Evolutionary conservation across 2,113 vertebrate species (phyloP), one percentile per base, ranked within the genome.

Genomic region (Grus americana): DNA sequence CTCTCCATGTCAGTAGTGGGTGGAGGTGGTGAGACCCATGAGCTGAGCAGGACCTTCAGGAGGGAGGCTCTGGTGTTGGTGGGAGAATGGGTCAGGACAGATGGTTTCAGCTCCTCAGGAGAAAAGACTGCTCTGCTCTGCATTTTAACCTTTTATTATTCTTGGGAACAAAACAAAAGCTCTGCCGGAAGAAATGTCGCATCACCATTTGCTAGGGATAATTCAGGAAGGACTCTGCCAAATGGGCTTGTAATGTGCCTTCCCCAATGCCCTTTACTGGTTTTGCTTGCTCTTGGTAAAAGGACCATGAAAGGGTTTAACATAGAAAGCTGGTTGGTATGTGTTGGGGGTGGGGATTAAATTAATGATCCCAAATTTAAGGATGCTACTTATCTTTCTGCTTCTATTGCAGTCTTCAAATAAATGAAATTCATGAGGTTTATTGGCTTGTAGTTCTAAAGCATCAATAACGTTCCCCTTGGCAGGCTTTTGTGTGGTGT

Each of bases 391-490:
- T 96, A 93, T 79, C 82, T 97, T 80, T 92, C 75, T 86, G 55
- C 80, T 89, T 83, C 79, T 94, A 61, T 90, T 94, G 80, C 67
- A 78, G 72, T 85, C 89, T 96, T 79, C 73, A 93, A 85, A 90
- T 93, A 88, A 95, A 95, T 84, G 40, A 93, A 95, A 96, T 96
- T 97, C 93, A 92, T 93, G 91, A 92, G 63, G 70, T 92, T 96
- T 97, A 95, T 96, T 96, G 90, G 87, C 73, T 92, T 71, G 38
- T 91, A 94, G 94, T 88, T 96, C 54, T 71, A 94, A 95, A 96
- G 68, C 91, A 97, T 97, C 91, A 95, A 91, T 96, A 97, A 96
- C 0, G 24, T 96, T 97, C 95, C 78, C 68, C 80, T 96, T 96
- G 96, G 87, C 94, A 94, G 93, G 78, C 74, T 92, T 84, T 50